Conservation (phyloP, 2,888 invertebrate species). For the Prosapia bicincta region DNA sequence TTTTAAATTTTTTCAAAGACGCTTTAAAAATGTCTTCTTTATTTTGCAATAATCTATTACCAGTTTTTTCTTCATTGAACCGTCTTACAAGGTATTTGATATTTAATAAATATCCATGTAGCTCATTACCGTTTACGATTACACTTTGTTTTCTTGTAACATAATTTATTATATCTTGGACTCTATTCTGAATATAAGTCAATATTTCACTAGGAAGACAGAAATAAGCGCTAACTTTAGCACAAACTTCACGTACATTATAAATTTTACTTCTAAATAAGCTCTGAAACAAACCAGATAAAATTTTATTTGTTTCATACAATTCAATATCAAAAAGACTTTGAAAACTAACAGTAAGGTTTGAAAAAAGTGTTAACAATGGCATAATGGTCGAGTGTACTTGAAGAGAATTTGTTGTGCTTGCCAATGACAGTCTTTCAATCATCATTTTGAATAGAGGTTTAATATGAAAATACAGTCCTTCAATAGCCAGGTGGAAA, state of each 20-base stretch:
- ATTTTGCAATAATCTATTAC: conserved; percentile 20
- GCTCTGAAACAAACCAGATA: conserved; percentile 19
- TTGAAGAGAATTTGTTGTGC: neutral
- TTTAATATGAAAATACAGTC: conserved; percentile 32
- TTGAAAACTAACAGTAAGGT: conserved; percentile 32
- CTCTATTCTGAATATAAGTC: conserved; percentile 23
- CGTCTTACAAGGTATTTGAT: conserved; percentile 30
- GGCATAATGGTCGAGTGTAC: conserved; percentile 33
- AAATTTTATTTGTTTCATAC: conserved; percentile 9
- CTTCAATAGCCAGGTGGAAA: conserved; percentile 34
- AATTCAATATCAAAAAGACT: conserved; percentile 28
- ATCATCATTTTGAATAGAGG: conserved; percentile 26
- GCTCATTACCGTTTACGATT: conserved; percentile 33
- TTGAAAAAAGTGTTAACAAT: conserved; percentile 33
- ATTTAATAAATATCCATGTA: conserved; percentile 36
- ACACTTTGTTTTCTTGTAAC: conserved; percentile 31
- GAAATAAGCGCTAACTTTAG: conserved; percentile 50
- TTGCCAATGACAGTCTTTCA: conserved; percentile 11
- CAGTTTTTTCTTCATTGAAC: conserved; percentile 32
- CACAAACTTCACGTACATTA: conserved; percentile 49
- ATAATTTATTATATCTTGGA: conserved; percentile 31
- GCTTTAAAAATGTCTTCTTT: neutral
- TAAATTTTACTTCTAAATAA: conserved; percentile 50
- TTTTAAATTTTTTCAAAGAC: neutral
- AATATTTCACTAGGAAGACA: conserved; percentile 38